Percentiles rank a stretch among this genome's conserved stretches.
These are phyloP conservation scores for Benitochromis conjunctus DNA, from an alignment of 2,113 vertebrate species.

Conservation along the genomic window DNA sequence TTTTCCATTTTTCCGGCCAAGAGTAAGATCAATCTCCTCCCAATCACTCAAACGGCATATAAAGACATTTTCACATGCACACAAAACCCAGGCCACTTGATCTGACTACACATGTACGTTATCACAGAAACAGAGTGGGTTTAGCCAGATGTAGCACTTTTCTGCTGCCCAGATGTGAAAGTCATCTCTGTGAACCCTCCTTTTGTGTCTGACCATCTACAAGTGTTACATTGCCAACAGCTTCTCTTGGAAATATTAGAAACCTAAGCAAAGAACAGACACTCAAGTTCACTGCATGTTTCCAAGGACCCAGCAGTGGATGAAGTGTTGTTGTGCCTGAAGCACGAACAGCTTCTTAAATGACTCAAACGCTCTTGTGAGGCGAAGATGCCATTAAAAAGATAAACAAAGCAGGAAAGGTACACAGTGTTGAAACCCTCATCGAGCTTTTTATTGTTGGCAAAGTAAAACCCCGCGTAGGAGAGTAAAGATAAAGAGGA, in stretches of 20 bases:
- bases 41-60: slow-evolving; percentile 6
- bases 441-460: background rate
- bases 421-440: background rate
- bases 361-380: background rate
- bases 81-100: background rate
- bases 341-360: background rate
- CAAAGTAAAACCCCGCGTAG: background rate
- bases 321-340: background rate
- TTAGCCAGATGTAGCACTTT: slow-evolving; percentile 8
- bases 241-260: background rate
- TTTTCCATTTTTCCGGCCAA: slow-evolving; percentile 42
- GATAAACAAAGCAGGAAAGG: background rate
- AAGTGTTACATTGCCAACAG: background rate
- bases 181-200: background rate
- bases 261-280: background rate
- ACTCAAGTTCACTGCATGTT: background rate
- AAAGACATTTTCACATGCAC: background rate
- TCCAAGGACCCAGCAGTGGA: background rate
- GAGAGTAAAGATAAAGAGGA: background rate
- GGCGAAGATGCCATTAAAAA: background rate
- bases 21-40: slow-evolving; percentile 5
- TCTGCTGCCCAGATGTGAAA: slow-evolving; percentile 42
- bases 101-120: background rate
- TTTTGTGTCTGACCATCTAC: background rate
- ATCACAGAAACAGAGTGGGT: background rate